Percentiles rank a stretch among this genome's conserved stretches.
These are phyloP conservation scores for Carposina sasakii DNA, from an alignment of 1,140 invertebrate species.

Conservation along the genomic window DNA sequence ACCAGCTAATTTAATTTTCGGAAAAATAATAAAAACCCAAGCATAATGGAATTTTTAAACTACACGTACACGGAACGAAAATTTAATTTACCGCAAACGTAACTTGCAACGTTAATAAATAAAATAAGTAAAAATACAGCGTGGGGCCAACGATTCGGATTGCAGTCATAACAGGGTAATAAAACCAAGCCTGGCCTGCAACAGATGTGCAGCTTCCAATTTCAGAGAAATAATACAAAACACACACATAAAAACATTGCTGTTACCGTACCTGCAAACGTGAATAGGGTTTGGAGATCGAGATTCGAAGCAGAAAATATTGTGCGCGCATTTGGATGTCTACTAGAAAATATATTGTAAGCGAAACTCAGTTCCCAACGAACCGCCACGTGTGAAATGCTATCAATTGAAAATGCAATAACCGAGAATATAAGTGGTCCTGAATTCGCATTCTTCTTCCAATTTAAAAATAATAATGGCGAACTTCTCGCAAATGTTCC, in stretches of 20 bases:
- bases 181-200: conserved; percentile 38
- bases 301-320: conserved; percentile 29
- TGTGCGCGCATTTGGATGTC: conserved; percentile 25
- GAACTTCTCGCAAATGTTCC: too few species aligned
- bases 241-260: conserved; percentile 29
- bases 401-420: conserved; percentile 12
- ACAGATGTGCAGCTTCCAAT: conserved; percentile 54
- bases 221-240: conserved; percentile 56
- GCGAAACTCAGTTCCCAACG: conserved; percentile 21
- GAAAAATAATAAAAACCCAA: too few species aligned
- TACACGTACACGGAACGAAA: conserved; percentile 20
- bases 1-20: too few species aligned
- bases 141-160: conserved; percentile 32
- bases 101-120: conserved; percentile 25
- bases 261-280: conserved; percentile 39
- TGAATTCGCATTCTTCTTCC: conserved; percentile 3
- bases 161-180: conserved; percentile 62
- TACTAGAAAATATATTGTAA: conserved; percentile 25
- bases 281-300: conserved; percentile 40
- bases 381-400: conserved; percentile 11
- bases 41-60: conserved; percentile 19
- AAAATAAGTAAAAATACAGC: conserved; percentile 31
- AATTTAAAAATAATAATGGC: conserved; percentile 12
- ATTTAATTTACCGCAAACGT: conserved; percentile 34
- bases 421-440: conserved; percentile 7